Conservation (phyloP, 2,113 vertebrate species). For the Rhinopithecus roxellana region DNA sequence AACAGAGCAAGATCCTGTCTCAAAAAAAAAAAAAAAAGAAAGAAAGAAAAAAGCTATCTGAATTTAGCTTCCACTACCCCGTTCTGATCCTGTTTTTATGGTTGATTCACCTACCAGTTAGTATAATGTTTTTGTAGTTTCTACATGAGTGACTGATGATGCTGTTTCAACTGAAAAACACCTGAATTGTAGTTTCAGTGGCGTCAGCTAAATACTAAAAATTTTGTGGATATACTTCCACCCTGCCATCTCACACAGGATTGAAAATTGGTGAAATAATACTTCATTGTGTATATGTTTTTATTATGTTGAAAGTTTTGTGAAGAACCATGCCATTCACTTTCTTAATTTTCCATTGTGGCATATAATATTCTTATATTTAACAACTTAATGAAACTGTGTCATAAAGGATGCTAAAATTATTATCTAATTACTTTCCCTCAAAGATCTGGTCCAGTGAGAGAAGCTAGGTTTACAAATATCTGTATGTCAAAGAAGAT, state of each 20-base stretch:
- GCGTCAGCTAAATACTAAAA: background rate
- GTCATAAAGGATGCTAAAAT: background rate
- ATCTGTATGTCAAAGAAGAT: background rate
- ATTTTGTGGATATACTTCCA: background rate
- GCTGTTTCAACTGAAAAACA: background rate
- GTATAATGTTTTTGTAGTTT: background rate
- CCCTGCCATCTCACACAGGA: fast-evolving
- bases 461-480: background rate
- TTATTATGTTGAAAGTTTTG: background rate
- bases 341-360: background rate
- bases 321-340: background rate
- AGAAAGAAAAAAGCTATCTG: background rate
- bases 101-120: background rate
- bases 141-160: background rate
- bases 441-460: background rate
- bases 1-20: too few species aligned
- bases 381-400: background rate
- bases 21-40: too few species aligned
- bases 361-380: background rate
- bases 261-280: background rate
- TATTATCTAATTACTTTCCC: background rate
- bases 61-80: background rate
- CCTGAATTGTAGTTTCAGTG: background rate
- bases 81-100: background rate
- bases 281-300: background rate